These are phyloP conservation scores for Mycalesis mineus DNA, from an alignment of 2,888 invertebrate species.

Conservation along the genomic window DNA sequence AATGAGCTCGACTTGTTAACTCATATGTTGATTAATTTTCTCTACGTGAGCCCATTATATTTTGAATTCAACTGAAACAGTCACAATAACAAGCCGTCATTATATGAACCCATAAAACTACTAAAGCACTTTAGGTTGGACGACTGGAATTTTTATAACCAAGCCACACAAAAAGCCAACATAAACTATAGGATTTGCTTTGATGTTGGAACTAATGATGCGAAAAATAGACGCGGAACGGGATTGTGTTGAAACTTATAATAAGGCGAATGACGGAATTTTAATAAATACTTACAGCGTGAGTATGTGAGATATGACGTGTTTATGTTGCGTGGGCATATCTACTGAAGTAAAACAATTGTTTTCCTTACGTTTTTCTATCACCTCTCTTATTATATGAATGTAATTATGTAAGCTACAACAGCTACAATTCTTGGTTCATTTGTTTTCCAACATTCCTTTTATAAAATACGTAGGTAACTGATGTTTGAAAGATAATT, in stretches of 20 bases:
- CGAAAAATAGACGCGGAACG: slow-evolving; percentile 31
- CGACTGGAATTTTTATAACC: slow-evolving; percentile 23
- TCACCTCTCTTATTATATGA: no score
- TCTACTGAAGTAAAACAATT: no score
- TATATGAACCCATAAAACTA: slow-evolving; percentile 14
- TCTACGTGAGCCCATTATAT: not conserved
- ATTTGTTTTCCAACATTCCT: no score
- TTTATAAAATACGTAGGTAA: no score
- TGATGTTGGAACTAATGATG: slow-evolving; percentile 31
- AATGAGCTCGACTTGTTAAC: not conserved
- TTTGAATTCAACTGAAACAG: not conserved
- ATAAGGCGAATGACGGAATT: not conserved
- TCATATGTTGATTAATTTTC: not conserved
- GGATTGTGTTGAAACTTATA: slow-evolving; percentile 22
- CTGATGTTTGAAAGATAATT: no score
- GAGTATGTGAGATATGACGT: no score
- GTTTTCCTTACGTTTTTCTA: no score
- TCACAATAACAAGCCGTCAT: not conserved
- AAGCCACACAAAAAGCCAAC: slow-evolving; percentile 26
- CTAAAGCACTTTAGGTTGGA: slow-evolving; percentile 17
- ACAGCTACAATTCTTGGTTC: no score
- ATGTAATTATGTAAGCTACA: no score
- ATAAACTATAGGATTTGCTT: slow-evolving; percentile 27
- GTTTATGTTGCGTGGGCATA: no score
- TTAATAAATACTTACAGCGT: not conserved